Conservation (phyloP, 2,113 vertebrate species). For the Petaurus breviceps region DNA sequence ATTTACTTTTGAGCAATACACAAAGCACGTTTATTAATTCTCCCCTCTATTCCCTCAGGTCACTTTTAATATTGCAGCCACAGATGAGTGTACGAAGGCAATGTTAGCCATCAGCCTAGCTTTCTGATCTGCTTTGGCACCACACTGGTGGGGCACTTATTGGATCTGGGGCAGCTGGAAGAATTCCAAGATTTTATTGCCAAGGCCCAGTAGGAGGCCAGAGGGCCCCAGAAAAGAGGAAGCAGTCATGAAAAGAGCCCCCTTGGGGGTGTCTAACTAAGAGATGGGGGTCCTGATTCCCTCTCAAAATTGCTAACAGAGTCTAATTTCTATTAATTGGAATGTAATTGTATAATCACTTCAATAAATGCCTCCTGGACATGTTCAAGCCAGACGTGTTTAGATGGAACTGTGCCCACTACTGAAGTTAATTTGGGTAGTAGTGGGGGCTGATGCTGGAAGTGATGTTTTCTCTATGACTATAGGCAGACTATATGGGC, state of each 20-base stretch:
- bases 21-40: conserved; percentile 12
- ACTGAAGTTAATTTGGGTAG: accelerated
- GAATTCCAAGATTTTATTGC: accelerated
- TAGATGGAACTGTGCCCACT: not conserved
- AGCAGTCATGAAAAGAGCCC: not conserved
- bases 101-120: not conserved
- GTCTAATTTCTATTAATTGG: not conserved
- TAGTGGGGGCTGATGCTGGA: not conserved
- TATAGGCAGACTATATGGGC: not conserved
- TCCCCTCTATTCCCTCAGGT: not conserved
- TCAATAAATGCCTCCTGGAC: conserved; percentile 7
- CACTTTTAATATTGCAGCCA: not conserved
- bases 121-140: not conserved
- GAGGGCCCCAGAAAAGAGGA: accelerated
- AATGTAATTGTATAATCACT: not conserved
- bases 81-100: not conserved
- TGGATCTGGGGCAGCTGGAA: not conserved
- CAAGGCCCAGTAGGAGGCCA: not conserved
- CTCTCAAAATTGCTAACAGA: not conserved
- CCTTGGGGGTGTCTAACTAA: not conserved
- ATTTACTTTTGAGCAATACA: conserved; percentile 23
- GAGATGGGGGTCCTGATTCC: not conserved
- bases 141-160: not conserved
- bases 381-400: not conserved
- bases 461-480: not conserved